These are phyloP conservation scores for Phylloscopus collybita DNA, from an alignment of 2,797 vertebrate genomes.

Conservation along the genomic window DNA sequence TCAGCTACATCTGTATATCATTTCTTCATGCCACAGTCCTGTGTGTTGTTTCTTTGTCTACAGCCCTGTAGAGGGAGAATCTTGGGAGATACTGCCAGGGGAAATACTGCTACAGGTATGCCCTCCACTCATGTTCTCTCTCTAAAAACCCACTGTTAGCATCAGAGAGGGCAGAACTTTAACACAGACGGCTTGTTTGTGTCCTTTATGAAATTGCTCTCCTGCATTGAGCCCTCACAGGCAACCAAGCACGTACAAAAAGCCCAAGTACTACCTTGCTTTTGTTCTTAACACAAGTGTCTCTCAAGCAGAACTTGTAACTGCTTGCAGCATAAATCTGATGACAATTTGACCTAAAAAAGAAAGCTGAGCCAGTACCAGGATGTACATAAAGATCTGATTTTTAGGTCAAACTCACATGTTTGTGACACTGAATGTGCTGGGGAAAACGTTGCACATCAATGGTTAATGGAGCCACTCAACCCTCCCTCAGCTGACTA, in stretches of 20 bases:
- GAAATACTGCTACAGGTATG: not conserved
- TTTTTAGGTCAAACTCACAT: slow-evolving; percentile 14
- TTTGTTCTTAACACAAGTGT: not conserved
- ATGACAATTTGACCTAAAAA: slow-evolving; percentile 1
- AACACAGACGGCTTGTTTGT: not conserved
- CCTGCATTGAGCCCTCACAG: not conserved
- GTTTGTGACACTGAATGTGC: not conserved
- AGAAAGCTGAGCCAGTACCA: not conserved
- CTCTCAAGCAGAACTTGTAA: not conserved
- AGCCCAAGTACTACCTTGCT: not conserved
- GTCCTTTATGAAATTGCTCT: not conserved
- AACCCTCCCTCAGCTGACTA: not conserved
- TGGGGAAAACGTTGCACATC: slow-evolving; percentile 13
- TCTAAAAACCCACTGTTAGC: not conserved
- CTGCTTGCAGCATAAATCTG: not conserved
- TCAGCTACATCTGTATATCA: slow-evolving; percentile 35
- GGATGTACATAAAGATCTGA: not conserved
- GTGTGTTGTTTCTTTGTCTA: not conserved
- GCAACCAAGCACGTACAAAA: not conserved
- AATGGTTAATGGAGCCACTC: slow-evolving; percentile 3
- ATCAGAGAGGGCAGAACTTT: not conserved
- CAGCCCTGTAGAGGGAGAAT: not conserved
- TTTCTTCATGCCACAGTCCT: not conserved
- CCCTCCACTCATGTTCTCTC: not conserved
- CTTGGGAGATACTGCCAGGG: not conserved